phyloP scores from a whole-genome alignment of 2,113 vertebrate species.

The Cyphomyrus plagiostoma region DNA sequence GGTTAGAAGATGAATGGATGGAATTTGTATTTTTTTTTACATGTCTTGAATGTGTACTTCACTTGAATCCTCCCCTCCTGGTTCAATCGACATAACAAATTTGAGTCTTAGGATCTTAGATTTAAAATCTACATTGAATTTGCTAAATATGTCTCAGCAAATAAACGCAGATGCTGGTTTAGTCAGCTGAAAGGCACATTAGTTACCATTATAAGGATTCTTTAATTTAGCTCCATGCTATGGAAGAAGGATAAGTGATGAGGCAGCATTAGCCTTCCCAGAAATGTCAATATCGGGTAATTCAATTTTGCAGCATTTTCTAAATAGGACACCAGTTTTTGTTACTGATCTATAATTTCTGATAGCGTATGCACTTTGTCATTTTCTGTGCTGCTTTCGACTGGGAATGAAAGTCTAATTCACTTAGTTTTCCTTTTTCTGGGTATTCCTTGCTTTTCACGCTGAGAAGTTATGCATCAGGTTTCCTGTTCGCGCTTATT shows the following conservation, averaged over 20 bases:
- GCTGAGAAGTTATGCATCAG: not conserved
- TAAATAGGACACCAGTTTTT: constrained; percentile 6
- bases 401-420: constrained; percentile 1
- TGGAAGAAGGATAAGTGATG: not conserved
- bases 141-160: not conserved
- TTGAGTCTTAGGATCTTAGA: not conserved
- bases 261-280: not conserved
- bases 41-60: no score
- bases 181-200: not conserved
- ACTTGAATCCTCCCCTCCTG: no score
- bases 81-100: not conserved
- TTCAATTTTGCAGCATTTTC: constrained; percentile 20
- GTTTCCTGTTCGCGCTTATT: not conserved
- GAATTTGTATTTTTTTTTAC: no score
- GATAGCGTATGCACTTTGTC: constrained; percentile 9
- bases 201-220: not conserved
- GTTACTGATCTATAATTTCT: constrained; percentile 10
- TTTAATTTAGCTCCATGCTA: not conserved
- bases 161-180: not conserved
- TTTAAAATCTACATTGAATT: not conserved
- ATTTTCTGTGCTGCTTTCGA: not conserved
- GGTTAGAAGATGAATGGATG: no score
- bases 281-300: constrained; percentile 12
- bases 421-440: constrained; percentile 14
- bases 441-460: not conserved